Base-by-base conservation (phyloP, 2,113 vertebrate genomes). In the Archilochus colubris region DNA sequence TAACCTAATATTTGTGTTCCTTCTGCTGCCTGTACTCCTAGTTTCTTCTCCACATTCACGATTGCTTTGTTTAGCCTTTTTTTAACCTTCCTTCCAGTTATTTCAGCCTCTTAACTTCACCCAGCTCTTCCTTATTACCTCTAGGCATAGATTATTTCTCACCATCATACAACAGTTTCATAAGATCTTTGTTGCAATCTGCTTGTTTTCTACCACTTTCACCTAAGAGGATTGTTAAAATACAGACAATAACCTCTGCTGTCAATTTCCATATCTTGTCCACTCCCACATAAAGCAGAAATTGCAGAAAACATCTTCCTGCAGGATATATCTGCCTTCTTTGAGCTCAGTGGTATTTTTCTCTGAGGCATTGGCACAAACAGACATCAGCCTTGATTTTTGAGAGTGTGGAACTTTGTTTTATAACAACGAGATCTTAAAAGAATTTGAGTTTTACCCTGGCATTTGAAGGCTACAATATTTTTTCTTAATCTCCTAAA, bases 201-300 rank as follows among this genome's bases (percentile, higher is more conserved):
- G 20, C 58, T 87, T 85, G 28, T 72, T 95, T 78, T 89, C 50
- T 90, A 18, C 28, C 8, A 43, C 33, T 93, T 82, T 64, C 12
- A 68, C 63, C 33, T 67, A 48, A 64, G 20, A 75, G 15, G 57
- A 88, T 90, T 79, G 68, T 76, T 86, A 53, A 93, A 93, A 92
- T 80, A 57, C 5, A 50, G 24, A 7, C 33, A 63, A 4, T 70
- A 85, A 48, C 44, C 30, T 88, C 67, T 93, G 40, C 72, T 95
- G 86, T 90, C 91, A 79, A 88, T 10, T 93, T 80, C 80, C 54
- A 40, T 86, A 31, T 82, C 70, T 90, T 85, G 58, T 90, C 63
- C 50, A 66, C 68, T 86, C 51, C 44, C 50, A 73, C 21, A 50
- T 86, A 79, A 87, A 86, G n/a, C 50, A 86, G 40, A 82, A 88